Conservation (phyloP, 2,888 invertebrate species). For the Ceratothoa steindachneri region DNA sequence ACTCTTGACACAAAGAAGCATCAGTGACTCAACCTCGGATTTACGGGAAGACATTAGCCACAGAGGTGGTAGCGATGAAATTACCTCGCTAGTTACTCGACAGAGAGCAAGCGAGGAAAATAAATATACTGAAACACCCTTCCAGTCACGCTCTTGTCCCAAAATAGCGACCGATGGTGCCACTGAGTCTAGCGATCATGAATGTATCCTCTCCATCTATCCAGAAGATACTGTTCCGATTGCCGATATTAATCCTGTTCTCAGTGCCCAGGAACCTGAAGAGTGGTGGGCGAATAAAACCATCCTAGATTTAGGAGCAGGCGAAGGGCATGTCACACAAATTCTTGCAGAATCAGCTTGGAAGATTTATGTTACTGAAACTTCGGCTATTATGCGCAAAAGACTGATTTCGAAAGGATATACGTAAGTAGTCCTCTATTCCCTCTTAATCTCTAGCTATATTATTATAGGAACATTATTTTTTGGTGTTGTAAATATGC, state of each 20-base stretch:
- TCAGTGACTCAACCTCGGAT: background rate
- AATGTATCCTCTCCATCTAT: background rate
- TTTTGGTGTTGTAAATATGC: background rate
- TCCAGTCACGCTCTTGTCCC: background rate
- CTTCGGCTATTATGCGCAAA: slow-evolving; percentile 81
- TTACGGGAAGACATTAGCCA: background rate
- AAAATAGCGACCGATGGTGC: background rate
- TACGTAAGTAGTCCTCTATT: slow-evolving; percentile 60
- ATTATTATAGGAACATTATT: background rate
- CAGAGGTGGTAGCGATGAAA: background rate
- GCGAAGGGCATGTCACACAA: slow-evolving; percentile 88
- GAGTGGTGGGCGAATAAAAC: slow-evolving; percentile 50
- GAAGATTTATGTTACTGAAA: slow-evolving; percentile 80
- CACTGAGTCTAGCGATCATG: background rate
- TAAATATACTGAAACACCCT: too few species aligned
- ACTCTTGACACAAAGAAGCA: slow-evolving; percentile 54
- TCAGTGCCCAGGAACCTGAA: background rate
- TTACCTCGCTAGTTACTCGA: background rate
- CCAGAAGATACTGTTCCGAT: background rate
- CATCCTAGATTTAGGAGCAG: slow-evolving; percentile 83
- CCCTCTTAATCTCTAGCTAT: background rate
- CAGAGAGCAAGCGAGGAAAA: background rate
- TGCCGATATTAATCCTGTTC: background rate
- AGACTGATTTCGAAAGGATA: slow-evolving; percentile 71
- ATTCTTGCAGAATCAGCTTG: slow-evolving; percentile 64